Evolutionary conservation across 2,888 invertebrate genomes (phyloP).

Genomic region (Ashinkailepas kermadecensis): DNA sequence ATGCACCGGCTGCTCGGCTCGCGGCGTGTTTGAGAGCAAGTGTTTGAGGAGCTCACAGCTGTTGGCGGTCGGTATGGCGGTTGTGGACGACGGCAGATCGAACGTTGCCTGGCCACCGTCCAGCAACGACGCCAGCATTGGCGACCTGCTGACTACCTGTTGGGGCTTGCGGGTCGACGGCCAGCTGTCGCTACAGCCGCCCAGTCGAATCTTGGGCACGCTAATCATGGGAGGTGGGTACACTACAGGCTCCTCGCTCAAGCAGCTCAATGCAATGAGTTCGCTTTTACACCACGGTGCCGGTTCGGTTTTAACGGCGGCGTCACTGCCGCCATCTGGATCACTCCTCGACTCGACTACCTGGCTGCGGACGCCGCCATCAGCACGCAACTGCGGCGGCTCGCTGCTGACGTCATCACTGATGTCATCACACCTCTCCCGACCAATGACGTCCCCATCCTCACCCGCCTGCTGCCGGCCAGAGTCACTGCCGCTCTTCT

Average conservation of each 20-base stretch:
- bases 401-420: no score
- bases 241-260: neutral
- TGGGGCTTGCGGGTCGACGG: neutral
- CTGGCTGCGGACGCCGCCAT: no score
- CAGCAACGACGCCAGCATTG: conserved; percentile 43
- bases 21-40: conserved; percentile 1
- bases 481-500: neutral
- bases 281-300: neutral
- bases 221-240: neutral
- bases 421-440: no score
- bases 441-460: no score
- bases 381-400: no score
- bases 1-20: neutral
- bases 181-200: neutral
- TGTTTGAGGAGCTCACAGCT: conserved; percentile 16
- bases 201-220: conserved; percentile 6
- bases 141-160: conserved; percentile 27
- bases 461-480: neutral
- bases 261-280: neutral
- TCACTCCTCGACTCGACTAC: no score
- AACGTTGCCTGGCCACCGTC: conserved; percentile 40
- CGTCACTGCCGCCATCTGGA: neutral
- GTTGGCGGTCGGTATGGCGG: neutral
- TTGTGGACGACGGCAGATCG: neutral
- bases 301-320: neutral